phyloP scores from a whole-genome alignment of 2,888 invertebrate genomes.

The Pycnomerus fuliginosus region DNA sequence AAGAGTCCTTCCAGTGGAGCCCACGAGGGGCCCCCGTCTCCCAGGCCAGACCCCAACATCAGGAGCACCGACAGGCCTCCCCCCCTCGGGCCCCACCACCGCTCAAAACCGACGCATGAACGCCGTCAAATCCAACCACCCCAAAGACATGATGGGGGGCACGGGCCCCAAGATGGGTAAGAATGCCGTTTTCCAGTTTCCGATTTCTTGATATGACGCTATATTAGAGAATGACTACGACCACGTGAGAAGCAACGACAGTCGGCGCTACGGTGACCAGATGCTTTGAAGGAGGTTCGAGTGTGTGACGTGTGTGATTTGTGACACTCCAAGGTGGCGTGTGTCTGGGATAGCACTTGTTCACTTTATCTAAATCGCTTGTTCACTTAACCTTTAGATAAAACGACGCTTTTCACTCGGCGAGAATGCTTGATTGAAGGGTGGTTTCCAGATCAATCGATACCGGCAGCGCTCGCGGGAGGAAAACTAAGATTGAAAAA shows the following conservation, averaged over 20 bases:
- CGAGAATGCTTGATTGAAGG: too few species aligned
- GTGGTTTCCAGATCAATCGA: too few species aligned
- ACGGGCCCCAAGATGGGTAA: constrained; percentile 69
- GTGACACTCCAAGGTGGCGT: constrained; percentile 13
- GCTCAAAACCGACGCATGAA: constrained; percentile 77
- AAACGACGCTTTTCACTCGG: constrained; percentile 1
- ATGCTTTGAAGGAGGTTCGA: constrained; percentile 20
- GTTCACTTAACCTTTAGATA: constrained; percentile 9
- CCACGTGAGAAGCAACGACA: constrained; percentile 10
- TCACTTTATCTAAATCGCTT: constrained; percentile 16
- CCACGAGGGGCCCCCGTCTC: constrained; percentile 69
- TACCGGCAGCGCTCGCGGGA: too few species aligned
- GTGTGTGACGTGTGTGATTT: constrained; percentile 7
- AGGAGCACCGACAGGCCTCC: constrained; percentile 39
- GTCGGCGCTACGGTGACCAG: constrained; percentile 15
- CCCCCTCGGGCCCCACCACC: constrained; percentile 52
- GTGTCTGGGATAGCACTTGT: constrained; percentile 15
- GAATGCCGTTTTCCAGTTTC: constrained; percentile 8
- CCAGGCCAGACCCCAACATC: constrained; percentile 49
- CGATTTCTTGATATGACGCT: not conserved
- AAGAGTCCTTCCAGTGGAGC: constrained; percentile 95
- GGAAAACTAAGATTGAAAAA: too few species aligned
- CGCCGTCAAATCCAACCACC: constrained; percentile 84
- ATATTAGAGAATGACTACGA: constrained; percentile 17
- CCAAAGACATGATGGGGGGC: constrained; percentile 69